A percentile compares a stretch with the other conserved stretches of the same genome.
phyloP scores from a whole-genome alignment of 2,888 invertebrate species.

The Rhingia rostrata region DNA sequence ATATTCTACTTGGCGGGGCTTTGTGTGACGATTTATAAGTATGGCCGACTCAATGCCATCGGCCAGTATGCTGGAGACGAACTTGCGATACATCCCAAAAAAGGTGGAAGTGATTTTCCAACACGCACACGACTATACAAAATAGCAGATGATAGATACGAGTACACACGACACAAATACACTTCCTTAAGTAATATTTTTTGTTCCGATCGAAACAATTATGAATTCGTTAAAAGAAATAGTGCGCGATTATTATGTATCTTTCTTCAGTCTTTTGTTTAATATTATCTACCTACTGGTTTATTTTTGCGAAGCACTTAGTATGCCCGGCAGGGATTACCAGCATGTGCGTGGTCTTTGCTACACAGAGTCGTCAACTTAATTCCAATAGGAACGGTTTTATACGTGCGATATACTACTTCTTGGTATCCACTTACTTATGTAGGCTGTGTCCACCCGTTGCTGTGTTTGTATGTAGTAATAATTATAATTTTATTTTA shows the following conservation, averaged over 20 bases:
- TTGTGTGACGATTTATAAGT: slow-evolving; percentile 64
- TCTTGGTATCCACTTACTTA: slow-evolving; percentile 54
- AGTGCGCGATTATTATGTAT: slow-evolving; percentile 36
- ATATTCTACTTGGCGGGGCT: slow-evolving; percentile 62
- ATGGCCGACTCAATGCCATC: slow-evolving; percentile 68
- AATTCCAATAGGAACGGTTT: slow-evolving; percentile 64
- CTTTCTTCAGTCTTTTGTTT: slow-evolving; percentile 57
- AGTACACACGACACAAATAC: slow-evolving; percentile 9
- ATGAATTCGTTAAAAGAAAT: slow-evolving; percentile 42
- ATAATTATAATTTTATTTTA: slow-evolving; percentile 74
- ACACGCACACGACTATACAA: slow-evolving; percentile 30
- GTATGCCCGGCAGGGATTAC: slow-evolving; percentile 46
- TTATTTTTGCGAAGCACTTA: slow-evolving; percentile 46
- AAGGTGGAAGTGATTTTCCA: slow-evolving; percentile 58
- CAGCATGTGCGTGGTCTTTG: slow-evolving; percentile 64
- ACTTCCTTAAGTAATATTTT: slow-evolving; percentile 56
- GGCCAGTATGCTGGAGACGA: slow-evolving; percentile 49
- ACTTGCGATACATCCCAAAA: slow-evolving; percentile 42
- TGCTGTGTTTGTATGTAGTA: slow-evolving; percentile 57
- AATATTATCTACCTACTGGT: background rate
- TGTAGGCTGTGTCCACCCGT: slow-evolving; percentile 39
- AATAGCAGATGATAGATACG: slow-evolving; percentile 27
- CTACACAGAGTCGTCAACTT: slow-evolving; percentile 61
- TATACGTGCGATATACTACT: slow-evolving; percentile 50
- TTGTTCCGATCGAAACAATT: slow-evolving; percentile 31